Conservation (phyloP, 2,113 vertebrate genomes). For the Mungos mungo region DNA sequence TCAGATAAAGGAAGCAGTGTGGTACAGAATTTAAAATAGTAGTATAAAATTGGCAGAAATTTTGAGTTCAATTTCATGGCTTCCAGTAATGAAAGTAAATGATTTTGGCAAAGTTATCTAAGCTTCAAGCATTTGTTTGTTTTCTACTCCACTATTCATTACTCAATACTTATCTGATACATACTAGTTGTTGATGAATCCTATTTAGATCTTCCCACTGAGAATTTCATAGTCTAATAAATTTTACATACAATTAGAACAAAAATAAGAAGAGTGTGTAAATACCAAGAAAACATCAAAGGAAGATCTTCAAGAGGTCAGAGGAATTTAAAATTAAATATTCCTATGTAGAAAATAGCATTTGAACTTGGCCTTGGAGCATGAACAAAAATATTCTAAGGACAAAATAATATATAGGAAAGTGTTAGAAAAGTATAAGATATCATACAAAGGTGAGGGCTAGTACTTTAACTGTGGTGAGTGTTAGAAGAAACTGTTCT, state of each 20-base stretch:
- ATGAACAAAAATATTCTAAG: constrained; percentile 3
- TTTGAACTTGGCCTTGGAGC: constrained; percentile 32
- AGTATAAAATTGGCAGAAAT: constrained; percentile 31
- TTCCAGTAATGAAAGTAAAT: constrained; percentile 11
- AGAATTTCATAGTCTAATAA: constrained; percentile 14
- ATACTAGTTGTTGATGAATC: neutral
- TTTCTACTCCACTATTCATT: constrained; percentile 30
- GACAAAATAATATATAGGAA: neutral
- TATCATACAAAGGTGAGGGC: neutral
- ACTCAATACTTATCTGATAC: neutral
- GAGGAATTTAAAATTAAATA: constrained; percentile 48
- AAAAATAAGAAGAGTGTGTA: constrained; percentile 38
- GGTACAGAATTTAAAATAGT: constrained; percentile 41
- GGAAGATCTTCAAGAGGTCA: constrained; percentile 20
- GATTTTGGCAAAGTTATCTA: constrained; percentile 23
- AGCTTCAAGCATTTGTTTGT: constrained; percentile 31
- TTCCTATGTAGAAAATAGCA: constrained; percentile 32
- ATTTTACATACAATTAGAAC: constrained; percentile 36
- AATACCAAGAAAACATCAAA: neutral
- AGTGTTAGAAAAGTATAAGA: constrained; percentile 19
- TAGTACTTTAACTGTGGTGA: constrained; percentile 31
- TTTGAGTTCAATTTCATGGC: neutral
- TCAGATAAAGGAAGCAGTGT: neutral
- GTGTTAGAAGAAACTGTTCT: neutral
- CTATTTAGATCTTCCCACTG: neutral